Evolutionary conservation across 2,113 vertebrate genomes (phyloP).

Genomic region (Rallus limicola): DNA sequence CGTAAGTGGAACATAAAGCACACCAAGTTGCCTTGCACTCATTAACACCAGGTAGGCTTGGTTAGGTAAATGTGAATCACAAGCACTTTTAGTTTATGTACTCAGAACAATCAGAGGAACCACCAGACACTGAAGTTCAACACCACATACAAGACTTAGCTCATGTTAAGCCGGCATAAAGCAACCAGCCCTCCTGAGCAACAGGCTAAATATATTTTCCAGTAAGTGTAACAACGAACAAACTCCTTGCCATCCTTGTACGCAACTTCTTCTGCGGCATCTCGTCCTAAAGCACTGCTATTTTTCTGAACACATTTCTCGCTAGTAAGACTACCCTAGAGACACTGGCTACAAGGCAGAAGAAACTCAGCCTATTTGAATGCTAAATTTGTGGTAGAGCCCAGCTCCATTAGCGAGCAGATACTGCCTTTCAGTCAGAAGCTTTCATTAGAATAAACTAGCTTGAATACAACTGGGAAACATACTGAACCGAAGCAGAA

Average conservation of each 20-base stretch:
- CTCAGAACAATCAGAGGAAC: not conserved
- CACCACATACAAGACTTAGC: not conserved
- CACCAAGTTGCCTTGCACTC: not conserved
- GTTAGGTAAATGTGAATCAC: not conserved
- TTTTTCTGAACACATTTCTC: not conserved
- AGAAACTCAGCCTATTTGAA: not conserved
- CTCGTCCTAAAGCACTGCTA: not conserved
- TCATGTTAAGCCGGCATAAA: not conserved
- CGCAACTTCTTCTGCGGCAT: not conserved
- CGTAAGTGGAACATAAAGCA: not conserved
- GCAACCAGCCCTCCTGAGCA: not conserved
- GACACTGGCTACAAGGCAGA: not conserved
- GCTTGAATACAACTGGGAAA: not conserved
- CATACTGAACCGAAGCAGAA: not conserved
- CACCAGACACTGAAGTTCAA: not conserved
- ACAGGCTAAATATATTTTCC: not conserved
- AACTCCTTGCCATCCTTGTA: not conserved
- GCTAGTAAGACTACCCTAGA: not conserved
- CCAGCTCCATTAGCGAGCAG: not conserved
- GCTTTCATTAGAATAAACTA: not conserved
- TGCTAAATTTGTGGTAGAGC: not conserved
- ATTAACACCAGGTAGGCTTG: not conserved
- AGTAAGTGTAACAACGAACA: not conserved
- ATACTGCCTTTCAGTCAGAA: not conserved
- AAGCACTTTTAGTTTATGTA: not conserved